Percentiles rank a stretch among this genome's conserved stretches.
Conservation (phyloP, 1,140 invertebrate species). For the Procambarus virginalis region DNA sequence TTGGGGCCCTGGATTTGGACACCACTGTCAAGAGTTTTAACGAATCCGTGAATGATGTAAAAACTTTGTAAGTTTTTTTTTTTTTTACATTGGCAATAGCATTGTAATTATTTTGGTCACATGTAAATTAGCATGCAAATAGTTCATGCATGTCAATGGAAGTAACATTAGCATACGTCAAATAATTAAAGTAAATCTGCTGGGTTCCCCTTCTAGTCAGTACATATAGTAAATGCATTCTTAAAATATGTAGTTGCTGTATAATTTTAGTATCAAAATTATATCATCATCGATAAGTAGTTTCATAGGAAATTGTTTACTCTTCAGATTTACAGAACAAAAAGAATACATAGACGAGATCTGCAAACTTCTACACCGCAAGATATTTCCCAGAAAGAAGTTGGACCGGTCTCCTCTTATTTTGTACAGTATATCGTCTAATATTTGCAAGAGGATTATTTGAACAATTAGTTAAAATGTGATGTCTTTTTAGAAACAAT, state of each 20-base stretch:
- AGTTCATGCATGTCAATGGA: no score
- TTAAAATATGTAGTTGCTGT: no score
- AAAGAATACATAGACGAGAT: conserved; percentile 54
- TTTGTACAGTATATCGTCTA: conserved; percentile 31
- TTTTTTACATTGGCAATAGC: no score
- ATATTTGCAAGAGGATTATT: conserved; percentile 36
- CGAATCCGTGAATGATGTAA: conserved; percentile 45
- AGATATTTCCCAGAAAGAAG: conserved; percentile 46
- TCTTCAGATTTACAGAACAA: conserved; percentile 47
- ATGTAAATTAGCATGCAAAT: no score
- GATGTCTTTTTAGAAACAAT: not conserved
- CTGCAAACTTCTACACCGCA: conserved; percentile 47
- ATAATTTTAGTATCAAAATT: no score
- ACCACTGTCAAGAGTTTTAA: conserved; percentile 42
- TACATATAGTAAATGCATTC: no score
- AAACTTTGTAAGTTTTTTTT: conserved; percentile 34
- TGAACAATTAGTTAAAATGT: not conserved
- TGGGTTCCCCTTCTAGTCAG: no score
- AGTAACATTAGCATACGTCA: no score
- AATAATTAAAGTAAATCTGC: no score
- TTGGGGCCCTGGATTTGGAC: conserved; percentile 47
- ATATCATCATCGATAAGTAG: not conserved
- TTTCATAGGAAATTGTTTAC: not conserved
- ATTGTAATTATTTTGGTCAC: no score
- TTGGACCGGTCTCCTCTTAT: conserved; percentile 22